A percentile compares a stretch with the other conserved stretches of the same genome.
These are phyloP conservation scores for Microplitis demolitor DNA, from an alignment of 1,140 invertebrate genomes.

Conservation along the genomic window DNA sequence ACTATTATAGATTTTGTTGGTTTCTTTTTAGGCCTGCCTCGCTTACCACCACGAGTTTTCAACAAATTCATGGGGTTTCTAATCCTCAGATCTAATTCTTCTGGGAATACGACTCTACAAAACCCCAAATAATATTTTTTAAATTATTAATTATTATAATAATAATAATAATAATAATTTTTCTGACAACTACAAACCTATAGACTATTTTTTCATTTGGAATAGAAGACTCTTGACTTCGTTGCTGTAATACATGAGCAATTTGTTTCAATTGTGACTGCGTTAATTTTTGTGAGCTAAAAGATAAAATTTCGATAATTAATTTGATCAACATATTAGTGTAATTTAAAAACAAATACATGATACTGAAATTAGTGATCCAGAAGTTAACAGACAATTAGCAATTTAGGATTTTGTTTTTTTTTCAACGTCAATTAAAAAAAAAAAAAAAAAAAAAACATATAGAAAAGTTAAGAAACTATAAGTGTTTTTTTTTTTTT, in stretches of 20 bases:
- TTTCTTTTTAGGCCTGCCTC: constrained; percentile 56
- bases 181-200: constrained; percentile 44
- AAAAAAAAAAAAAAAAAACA: too few species aligned
- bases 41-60: constrained; percentile 48
- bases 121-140: constrained; percentile 21
- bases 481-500: too few species aligned
- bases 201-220: constrained; percentile 67
- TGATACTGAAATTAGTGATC: neutral
- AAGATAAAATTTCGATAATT: constrained; percentile 35
- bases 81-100: constrained; percentile 52
- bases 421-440: too few species aligned
- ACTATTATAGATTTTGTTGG: constrained; percentile 34
- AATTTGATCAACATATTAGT: neutral
- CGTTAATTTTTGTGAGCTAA: constrained; percentile 65
- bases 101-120: constrained; percentile 57
- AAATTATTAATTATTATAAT: constrained; percentile 6
- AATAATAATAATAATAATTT: neutral
- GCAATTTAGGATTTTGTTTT: too few species aligned
- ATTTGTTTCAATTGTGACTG: constrained; percentile 68
- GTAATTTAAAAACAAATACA: constrained; percentile 5
- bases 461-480: too few species aligned
- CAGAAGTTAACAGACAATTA: too few species aligned
- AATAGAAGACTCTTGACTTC: constrained; percentile 50
- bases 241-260: constrained; percentile 65
- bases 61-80: constrained; percentile 37